phyloP scores from a whole-genome alignment of 2,888 invertebrate species.

The Dicyrtomina minuta region DNA sequence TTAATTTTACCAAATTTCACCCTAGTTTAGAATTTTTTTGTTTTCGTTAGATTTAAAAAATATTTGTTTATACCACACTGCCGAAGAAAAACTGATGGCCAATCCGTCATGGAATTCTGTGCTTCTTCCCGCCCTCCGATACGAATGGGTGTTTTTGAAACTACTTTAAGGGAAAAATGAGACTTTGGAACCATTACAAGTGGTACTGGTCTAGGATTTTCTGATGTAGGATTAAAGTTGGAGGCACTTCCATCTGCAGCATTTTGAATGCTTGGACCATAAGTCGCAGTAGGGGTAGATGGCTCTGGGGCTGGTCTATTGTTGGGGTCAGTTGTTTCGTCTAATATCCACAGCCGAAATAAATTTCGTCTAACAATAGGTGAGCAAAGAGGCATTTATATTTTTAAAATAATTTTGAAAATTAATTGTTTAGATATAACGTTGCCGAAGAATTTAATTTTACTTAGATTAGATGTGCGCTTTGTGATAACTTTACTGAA shows the following conservation, averaged over 20 bases:
- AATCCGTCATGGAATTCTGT: slow-evolving; percentile 16
- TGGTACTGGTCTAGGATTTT: background rate
- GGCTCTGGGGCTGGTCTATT: no score
- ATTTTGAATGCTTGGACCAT: background rate
- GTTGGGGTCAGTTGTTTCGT: no score
- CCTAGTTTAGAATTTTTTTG: no score
- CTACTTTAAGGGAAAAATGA: background rate
- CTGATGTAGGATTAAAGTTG: background rate
- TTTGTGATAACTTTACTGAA: no score
- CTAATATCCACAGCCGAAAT: slow-evolving; percentile 17
- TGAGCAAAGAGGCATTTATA: no score
- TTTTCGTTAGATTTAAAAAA: no score
- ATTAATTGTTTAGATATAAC: no score
- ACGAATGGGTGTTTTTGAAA: slow-evolving; percentile 12
- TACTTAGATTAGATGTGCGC: no score
- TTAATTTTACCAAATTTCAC: no score
- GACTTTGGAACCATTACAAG: background rate
- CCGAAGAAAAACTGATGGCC: background rate
- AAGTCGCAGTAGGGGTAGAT: background rate
- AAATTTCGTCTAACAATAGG: slow-evolving; percentile 5
- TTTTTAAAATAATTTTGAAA: no score
- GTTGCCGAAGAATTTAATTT: no score
- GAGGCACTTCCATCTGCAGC: background rate
- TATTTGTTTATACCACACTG: no score
- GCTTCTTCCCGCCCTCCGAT: background rate